Evolutionary conservation across 2,113 vertebrate genomes (phyloP).

Genomic region (Gallinago media): DNA sequence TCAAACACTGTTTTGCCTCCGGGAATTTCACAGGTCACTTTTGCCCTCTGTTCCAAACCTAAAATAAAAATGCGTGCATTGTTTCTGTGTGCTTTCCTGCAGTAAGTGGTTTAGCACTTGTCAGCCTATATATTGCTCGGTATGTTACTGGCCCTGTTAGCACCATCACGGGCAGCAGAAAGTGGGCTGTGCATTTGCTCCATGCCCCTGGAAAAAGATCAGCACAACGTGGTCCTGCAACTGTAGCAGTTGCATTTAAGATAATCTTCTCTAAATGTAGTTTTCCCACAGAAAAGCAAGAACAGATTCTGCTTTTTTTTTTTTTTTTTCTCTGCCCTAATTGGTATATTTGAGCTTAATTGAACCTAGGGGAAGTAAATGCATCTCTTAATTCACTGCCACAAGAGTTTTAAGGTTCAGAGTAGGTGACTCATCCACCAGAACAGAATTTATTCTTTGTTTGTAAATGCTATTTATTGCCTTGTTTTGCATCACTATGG

Average conservation of each 20-base stretch:
- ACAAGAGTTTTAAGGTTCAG: conserved; percentile 31
- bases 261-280: not conserved
- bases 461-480: conserved; percentile 67
- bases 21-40: conserved; percentile 5
- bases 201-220: not conserved
- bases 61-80: not conserved
- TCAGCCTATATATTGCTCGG: not conserved
- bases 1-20: not conserved
- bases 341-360: conserved; percentile 21
- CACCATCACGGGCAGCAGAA: not conserved
- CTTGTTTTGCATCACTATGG: conserved; percentile 62
- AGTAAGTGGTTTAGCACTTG: conserved; percentile 2
- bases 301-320: not conserved
- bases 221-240: not conserved
- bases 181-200: not conserved
- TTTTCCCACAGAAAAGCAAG: conserved; percentile 18
- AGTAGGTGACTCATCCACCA: conserved; percentile 46
- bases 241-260: not conserved
- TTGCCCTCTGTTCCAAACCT: not conserved
- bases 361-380: conserved; percentile 38
- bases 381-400: conserved; percentile 46
- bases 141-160: not conserved
- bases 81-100: not conserved
- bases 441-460: conserved; percentile 58
- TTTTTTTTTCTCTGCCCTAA: not conserved